Percentiles rank a stretch among this genome's conserved stretches.
These are phyloP conservation scores for Acronicta psi DNA, from an alignment of 2,888 invertebrate genomes.

Conservation along the genomic window DNA sequence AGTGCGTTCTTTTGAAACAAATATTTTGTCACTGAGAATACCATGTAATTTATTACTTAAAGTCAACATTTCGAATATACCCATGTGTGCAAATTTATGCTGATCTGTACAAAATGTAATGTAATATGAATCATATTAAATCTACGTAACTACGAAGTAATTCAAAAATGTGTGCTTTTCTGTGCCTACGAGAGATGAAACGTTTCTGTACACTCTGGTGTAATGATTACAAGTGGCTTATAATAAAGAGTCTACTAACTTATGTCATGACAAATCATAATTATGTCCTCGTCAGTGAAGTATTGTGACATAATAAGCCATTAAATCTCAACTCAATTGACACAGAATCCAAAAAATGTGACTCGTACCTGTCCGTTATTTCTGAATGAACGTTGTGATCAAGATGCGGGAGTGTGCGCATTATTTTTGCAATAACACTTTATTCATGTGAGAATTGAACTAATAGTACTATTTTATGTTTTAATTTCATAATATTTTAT, in stretches of 20 bases:
- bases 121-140: too few species aligned
- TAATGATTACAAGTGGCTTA: neutral
- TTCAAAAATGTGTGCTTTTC: neutral
- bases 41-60: too few species aligned
- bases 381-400: conserved; percentile 28
- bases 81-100: too few species aligned
- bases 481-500: too few species aligned
- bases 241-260: neutral
- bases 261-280: neutral
- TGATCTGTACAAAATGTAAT: too few species aligned
- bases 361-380: conserved; percentile 11
- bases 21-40: too few species aligned
- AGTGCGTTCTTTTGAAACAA: too few species aligned
- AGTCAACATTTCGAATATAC: too few species aligned
- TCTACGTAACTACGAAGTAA: too few species aligned
- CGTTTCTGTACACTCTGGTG: neutral
- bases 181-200: neutral
- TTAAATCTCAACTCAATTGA: conserved; percentile 22
- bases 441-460: conserved; percentile 8
- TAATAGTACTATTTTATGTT: too few species aligned
- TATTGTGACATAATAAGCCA: conserved; percentile 16
- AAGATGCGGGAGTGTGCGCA: conserved; percentile 14
- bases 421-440: conserved; percentile 31
- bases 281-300: neutral
- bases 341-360: conserved; percentile 33